Conservation (phyloP, 1,140 invertebrate genomes). For the Cryptotermes secundus region DNA sequence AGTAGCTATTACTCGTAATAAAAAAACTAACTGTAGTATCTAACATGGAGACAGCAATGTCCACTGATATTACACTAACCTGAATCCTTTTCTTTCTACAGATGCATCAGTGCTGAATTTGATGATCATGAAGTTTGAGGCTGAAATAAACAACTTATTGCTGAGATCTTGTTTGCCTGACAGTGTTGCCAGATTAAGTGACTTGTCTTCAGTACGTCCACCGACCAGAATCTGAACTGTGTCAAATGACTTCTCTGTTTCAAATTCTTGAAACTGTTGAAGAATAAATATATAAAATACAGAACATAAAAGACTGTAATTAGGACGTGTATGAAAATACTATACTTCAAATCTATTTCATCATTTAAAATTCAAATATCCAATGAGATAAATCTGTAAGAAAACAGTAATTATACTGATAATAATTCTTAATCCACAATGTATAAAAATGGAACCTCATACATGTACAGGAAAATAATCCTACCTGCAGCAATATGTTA, state of each 20-base stretch:
- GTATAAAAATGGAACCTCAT: too few species aligned
- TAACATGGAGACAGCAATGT: too few species aligned
- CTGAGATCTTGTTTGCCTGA: slow-evolving; percentile 85
- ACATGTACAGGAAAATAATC: background rate
- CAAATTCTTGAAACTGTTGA: slow-evolving; percentile 90
- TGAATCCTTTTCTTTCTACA: slow-evolving; percentile 90
- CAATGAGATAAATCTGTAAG: too few species aligned
- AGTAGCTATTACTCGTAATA: too few species aligned
- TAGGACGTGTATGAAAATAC: too few species aligned
- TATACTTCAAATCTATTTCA: too few species aligned
- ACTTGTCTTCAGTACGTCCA: slow-evolving; percentile 90
- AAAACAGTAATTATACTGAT: too few species aligned
- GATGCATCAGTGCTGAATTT: slow-evolving; percentile 93
- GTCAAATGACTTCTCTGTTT: slow-evolving; percentile 94
- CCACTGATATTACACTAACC: slow-evolving; percentile 46
- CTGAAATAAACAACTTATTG: slow-evolving; percentile 84
- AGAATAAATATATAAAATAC: too few species aligned
- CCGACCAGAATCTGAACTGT: slow-evolving; percentile 94
- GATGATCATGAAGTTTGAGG: slow-evolving; percentile 97
- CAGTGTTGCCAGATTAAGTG: slow-evolving; percentile 85
- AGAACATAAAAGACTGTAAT: too few species aligned
- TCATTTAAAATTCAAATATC: too few species aligned
- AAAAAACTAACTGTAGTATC: too few species aligned
- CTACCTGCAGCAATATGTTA: slow-evolving; percentile 80
- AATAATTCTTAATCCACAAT: too few species aligned